Evolutionary conservation across 2,797 vertebrate species (phyloP).

Genomic region (Meriones psammophilus): DNA sequence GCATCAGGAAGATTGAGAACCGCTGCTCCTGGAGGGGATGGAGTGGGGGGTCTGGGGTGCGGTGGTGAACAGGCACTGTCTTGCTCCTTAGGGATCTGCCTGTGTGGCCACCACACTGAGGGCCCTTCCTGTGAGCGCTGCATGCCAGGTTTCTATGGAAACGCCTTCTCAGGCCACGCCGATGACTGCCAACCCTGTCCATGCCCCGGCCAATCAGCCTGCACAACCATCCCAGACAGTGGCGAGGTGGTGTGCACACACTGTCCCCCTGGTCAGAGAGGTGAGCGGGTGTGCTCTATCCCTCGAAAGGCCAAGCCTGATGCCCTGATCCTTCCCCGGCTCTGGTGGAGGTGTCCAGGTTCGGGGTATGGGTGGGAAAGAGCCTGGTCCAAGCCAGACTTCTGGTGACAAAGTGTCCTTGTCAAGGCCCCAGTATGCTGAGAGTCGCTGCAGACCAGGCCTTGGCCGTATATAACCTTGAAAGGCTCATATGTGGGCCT

Average conservation of each 20-base stretch:
- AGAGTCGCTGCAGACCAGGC: background rate
- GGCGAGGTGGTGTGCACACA: conserved; percentile 94
- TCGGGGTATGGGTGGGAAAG: background rate
- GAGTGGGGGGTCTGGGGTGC: background rate
- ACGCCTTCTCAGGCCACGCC: conserved; percentile 89
- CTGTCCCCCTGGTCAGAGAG: conserved; percentile 93
- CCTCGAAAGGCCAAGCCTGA: accelerated
- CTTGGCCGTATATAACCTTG: background rate
- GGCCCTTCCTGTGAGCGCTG: conserved; percentile 94
- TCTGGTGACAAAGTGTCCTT: background rate
- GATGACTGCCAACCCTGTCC: conserved; percentile 94
- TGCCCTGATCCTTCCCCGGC: background rate
- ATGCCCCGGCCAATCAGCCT: conserved; percentile 92
- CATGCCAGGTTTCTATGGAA: conserved; percentile 93
- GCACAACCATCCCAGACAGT: conserved; percentile 87
- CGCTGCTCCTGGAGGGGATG: background rate
- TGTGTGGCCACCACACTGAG: conserved; percentile 92
- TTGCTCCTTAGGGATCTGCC: conserved; percentile 90
- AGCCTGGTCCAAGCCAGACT: background rate
- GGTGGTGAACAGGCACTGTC: background rate
- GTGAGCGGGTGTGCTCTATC: conserved; percentile 83
- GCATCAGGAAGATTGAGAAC: background rate
- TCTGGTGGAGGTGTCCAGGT: background rate
- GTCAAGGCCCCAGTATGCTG: background rate
- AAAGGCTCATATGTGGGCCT: background rate